Evolutionary conservation across 2,797 vertebrate genomes (phyloP), one percentile per base, ranked within the genome.

Genomic region (Girardinus metallicus): DNA sequence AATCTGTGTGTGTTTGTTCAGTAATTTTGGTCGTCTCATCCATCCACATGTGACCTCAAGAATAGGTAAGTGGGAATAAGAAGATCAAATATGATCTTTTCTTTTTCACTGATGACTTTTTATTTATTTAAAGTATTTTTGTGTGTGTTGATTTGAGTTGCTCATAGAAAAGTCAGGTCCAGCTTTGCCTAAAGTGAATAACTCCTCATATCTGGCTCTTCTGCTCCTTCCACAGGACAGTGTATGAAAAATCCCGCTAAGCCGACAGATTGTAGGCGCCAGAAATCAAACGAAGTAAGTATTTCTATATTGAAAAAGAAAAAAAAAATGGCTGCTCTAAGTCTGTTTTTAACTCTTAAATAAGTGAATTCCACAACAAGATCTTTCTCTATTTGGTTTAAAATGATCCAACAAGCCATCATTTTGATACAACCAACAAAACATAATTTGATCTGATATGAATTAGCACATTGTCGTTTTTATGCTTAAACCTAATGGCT

Each of bases 231-330:
- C 74, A 47, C 84, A 94, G 93, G 81, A 26, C 8, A 76, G 0
- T 26, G 60, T 80, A 78, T 16, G 36, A 79, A 57, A 83, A 87
- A 47, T 76, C 8, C 36, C 0, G 6, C 68, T 49, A 89, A 79
- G 18, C 0, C 3, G 18, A 57, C 47, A 0, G 81, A 87, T 2
- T 60, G 76, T 12, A 83, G 82, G 68, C 76, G 0, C 11, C 79
- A 85, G 46, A 94, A 90, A 73, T 75, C 43, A 0, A 81, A 66
- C 72, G 1, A 12, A 46, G 94, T 94, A 86, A 93, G 93, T 93
- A 41, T 83, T 79, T 3, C 5, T 9, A 71, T 41, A 4, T 53
- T 39, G 46, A 1, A n/a, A n/a, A n/a, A 41, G 72, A 3, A 3
- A 7, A 8, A 5, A 21, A 21, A 8, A 57, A 13, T 39, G 0